phyloP scores from a whole-genome alignment of 2,797 vertebrate species.

The Cephalopachus bancanus region DNA sequence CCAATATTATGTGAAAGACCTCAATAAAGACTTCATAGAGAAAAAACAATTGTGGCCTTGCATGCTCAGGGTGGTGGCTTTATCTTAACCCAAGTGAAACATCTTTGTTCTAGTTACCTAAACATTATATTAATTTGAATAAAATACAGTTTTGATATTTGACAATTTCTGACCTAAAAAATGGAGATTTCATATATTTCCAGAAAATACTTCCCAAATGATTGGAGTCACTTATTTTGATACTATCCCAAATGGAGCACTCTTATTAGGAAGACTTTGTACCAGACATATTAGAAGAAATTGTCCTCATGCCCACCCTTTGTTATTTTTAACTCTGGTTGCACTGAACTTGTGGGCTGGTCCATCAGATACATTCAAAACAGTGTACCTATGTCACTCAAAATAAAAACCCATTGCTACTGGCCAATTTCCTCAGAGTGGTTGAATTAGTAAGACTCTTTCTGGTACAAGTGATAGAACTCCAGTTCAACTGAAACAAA shows the following conservation, averaged over 20 bases:
- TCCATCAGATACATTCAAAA: neutral
- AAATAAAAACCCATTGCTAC: neutral
- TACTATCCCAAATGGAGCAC: neutral
- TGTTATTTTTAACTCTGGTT: slow-evolving; percentile 5
- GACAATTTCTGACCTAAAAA: neutral
- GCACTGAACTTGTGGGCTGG: neutral
- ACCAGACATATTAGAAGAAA: neutral
- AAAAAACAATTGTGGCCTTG: neutral
- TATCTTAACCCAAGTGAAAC: neutral
- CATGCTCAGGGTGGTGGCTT: neutral
- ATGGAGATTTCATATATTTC: neutral
- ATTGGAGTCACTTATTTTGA: neutral
- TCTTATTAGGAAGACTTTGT: neutral
- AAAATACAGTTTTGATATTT: neutral
- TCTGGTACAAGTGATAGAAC: slow-evolving; percentile 13
- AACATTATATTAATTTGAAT: neutral
- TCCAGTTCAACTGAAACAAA: neutral
- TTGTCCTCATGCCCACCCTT: neutral
- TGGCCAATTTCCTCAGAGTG: neutral
- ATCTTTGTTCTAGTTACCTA: neutral
- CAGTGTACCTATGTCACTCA: neutral
- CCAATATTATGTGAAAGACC: neutral
- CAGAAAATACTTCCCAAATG: neutral
- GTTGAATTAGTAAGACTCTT: neutral
- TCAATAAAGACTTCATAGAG: neutral